Conservation (phyloP, 2,113 vertebrate species). For the Corynorhinus townsendii region DNA sequence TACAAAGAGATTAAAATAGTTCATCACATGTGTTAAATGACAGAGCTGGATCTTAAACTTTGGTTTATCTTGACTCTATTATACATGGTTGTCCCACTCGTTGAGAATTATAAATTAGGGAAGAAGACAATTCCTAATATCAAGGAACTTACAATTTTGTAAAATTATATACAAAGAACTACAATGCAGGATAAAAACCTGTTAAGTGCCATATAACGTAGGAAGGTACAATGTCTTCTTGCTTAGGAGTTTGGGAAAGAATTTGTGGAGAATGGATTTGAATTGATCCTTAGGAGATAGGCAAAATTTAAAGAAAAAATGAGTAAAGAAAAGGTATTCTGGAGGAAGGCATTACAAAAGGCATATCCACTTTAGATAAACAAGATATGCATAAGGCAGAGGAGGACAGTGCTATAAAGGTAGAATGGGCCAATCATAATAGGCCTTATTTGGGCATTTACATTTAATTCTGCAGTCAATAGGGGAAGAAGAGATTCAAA, state of each 20-base stretch:
- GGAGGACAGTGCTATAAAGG: background rate
- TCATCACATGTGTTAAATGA: background rate
- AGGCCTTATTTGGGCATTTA: background rate
- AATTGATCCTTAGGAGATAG: background rate
- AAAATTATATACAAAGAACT: background rate
- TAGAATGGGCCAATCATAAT: background rate
- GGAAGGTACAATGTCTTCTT: background rate
- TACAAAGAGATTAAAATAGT: background rate
- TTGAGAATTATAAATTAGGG: background rate
- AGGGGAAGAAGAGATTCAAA: background rate
- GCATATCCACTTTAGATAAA: background rate
- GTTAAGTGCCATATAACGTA: background rate
- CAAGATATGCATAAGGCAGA: background rate
- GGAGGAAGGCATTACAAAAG: background rate
- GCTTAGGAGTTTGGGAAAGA: background rate
- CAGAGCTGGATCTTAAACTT: background rate
- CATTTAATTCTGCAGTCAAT: background rate
- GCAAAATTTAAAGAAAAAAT: background rate
- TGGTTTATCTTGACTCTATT: background rate
- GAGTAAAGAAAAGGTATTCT: background rate
- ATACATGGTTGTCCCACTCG: background rate
- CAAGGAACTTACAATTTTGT: background rate
- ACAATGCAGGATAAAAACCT: background rate
- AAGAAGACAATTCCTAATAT: background rate
- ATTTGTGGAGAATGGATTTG: background rate